Percentiles rank a stretch among this genome's conserved stretches.
Conservation (phyloP, 2,888 invertebrate species). For the Acanthosepion esculentum region DNA sequence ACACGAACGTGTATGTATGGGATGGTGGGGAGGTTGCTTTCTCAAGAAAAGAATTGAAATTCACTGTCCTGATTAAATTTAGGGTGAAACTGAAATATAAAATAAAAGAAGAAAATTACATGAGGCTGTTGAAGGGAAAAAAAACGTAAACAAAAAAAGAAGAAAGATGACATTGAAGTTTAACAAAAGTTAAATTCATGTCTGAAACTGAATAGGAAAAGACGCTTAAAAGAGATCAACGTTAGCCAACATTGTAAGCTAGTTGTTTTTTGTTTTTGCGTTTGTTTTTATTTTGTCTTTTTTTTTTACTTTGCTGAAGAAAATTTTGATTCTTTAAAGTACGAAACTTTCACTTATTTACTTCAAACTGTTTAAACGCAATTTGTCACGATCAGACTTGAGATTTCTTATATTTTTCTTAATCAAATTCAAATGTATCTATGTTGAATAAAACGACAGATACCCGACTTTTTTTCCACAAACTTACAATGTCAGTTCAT, state of each 20-base stretch:
- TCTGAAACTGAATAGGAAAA: not conserved
- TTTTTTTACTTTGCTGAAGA: not conserved
- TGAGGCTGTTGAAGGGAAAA: too few relatives aligned
- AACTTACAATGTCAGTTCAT: not conserved
- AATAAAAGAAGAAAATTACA: not conserved
- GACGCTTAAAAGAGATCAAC: not conserved
- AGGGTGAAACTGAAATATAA: not conserved
- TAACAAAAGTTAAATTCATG: not conserved
- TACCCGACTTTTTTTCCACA: not conserved
- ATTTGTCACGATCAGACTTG: slow-evolving; percentile 33
- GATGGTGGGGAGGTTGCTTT: not conserved
- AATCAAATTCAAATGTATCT: not conserved
- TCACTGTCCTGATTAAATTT: not conserved
- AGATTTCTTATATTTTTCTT: not conserved
- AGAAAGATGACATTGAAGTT: not conserved
- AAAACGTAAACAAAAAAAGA: not conserved
- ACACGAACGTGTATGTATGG: not conserved
- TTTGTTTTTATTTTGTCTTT: not conserved
- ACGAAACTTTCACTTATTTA: not conserved
- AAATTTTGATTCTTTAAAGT: not conserved
- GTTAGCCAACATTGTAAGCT: too few relatives aligned
- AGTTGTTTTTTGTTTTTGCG: not conserved
- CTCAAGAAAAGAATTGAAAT: not conserved
- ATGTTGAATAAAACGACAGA: not conserved
- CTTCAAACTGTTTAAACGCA: not conserved